Conservation (phyloP, 2,797 vertebrate species). For the Gymnothorax javanicus region DNA sequence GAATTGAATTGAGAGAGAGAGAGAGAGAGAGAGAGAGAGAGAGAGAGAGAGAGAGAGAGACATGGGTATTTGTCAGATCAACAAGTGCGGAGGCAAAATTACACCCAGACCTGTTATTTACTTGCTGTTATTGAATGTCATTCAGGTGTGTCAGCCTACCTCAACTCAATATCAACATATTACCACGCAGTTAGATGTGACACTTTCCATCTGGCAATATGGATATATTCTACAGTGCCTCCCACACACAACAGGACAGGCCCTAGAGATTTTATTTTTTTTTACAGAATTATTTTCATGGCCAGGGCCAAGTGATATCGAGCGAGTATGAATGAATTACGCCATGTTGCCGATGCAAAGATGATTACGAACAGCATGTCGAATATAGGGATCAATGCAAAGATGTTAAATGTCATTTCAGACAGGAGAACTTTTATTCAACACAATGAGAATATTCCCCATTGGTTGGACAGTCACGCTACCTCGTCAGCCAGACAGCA, state of each 20-base stretch:
- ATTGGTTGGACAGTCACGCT: neutral
- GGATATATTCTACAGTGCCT: neutral
- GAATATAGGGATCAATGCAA: constrained; percentile 12
- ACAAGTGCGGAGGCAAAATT: neutral
- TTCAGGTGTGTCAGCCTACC: neutral
- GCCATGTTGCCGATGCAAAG: neutral
- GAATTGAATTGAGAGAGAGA: too few relatives aligned
- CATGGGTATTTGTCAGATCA: neutral
- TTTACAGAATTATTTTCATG: neutral
- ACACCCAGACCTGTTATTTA: neutral
- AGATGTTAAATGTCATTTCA: constrained; percentile 3
- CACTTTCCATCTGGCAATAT: neutral
- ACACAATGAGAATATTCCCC: neutral
- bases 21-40: neutral
- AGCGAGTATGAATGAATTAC: neutral
- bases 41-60: neutral
- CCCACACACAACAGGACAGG: neutral
- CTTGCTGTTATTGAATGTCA: neutral
- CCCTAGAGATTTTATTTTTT: neutral
- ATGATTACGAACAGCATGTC: constrained; percentile 12
- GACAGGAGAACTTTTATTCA: neutral
- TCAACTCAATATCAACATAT: neutral
- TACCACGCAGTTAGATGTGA: neutral
- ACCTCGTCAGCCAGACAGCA: neutral
- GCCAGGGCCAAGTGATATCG: too few relatives aligned